Evolutionary conservation across 2,888 invertebrate species (phyloP).

Genomic region (Lasius fuliginosus): DNA sequence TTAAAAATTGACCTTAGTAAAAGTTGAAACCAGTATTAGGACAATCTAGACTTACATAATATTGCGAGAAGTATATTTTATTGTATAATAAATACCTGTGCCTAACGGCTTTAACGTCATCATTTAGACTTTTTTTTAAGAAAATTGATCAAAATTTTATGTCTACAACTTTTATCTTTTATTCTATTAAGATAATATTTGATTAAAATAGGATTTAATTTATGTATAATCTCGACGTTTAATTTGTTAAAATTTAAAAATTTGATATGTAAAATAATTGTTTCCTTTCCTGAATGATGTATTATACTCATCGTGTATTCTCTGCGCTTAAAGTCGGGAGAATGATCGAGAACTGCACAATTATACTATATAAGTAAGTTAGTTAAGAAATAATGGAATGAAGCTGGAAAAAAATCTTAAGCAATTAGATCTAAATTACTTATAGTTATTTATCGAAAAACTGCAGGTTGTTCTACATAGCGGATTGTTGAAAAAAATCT

Average conservation of each 20-base stretch:
- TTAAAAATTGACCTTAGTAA: neutral
- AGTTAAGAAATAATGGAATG: slow-evolving; percentile 70
- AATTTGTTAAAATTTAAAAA: neutral
- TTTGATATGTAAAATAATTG: neutral
- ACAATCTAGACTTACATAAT: neutral
- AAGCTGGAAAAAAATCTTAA: slow-evolving; percentile 70
- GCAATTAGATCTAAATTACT: slow-evolving; percentile 60
- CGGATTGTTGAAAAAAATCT: slow-evolving; percentile 11
- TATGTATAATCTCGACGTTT: neutral
- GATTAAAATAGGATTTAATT: neutral
- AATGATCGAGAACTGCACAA: slow-evolving; percentile 81
- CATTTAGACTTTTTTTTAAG: neutral
- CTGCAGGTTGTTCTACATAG: slow-evolving; percentile 57
- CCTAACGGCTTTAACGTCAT: neutral
- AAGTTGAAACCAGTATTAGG: neutral
- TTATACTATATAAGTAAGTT: slow-evolving; percentile 79
- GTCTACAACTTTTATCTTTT: neutral
- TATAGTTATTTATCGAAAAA: slow-evolving; percentile 65
- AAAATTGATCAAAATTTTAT: too few species aligned
- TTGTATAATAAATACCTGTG: neutral
- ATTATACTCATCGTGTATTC: slow-evolving; percentile 60
- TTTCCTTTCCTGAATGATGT: neutral
- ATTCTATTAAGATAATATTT: neutral
- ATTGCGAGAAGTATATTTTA: neutral
- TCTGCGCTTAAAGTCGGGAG: slow-evolving; percentile 77